Conservation (phyloP, 2,797 vertebrate genomes). For the Staurois parvus region DNA sequence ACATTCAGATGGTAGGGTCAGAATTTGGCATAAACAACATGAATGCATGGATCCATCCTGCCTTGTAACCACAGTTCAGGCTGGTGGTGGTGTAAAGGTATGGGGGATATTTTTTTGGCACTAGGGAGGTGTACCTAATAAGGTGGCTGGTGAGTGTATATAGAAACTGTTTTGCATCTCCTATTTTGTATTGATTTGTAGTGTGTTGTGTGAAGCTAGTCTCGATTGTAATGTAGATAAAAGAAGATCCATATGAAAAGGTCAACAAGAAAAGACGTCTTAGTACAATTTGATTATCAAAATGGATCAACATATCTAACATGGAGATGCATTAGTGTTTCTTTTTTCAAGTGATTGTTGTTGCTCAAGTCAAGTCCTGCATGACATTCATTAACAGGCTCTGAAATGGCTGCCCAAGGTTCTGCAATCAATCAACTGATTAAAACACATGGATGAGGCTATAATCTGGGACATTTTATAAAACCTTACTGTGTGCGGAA, state of each 20-base stretch:
- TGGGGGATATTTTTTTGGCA: too few relatives aligned
- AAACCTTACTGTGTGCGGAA: too few relatives aligned
- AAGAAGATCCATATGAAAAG: slow-evolving; percentile 1
- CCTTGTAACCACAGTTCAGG: too few relatives aligned
- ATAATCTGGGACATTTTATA: too few relatives aligned
- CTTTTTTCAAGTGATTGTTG: background rate
- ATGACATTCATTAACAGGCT: background rate
- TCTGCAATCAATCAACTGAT: background rate
- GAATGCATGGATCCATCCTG: too few relatives aligned
- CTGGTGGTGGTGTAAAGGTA: too few relatives aligned
- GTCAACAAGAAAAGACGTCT: slow-evolving; percentile 2
- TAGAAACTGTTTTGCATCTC: background rate
- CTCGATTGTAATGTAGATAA: background rate
- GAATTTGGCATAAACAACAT: too few relatives aligned
- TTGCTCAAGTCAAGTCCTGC: background rate
- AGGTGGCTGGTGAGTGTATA: too few relatives aligned
- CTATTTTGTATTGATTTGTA: background rate
- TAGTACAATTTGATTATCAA: background rate
- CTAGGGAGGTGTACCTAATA: too few relatives aligned
- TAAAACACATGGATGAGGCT: background rate
- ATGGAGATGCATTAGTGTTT: background rate
- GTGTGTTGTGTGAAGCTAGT: background rate
- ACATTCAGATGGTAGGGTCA: too few relatives aligned
- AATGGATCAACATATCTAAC: background rate
- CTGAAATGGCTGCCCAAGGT: background rate